Conservation (phyloP, 2,797 vertebrate genomes). For the Gymnothorax javanicus region DNA sequence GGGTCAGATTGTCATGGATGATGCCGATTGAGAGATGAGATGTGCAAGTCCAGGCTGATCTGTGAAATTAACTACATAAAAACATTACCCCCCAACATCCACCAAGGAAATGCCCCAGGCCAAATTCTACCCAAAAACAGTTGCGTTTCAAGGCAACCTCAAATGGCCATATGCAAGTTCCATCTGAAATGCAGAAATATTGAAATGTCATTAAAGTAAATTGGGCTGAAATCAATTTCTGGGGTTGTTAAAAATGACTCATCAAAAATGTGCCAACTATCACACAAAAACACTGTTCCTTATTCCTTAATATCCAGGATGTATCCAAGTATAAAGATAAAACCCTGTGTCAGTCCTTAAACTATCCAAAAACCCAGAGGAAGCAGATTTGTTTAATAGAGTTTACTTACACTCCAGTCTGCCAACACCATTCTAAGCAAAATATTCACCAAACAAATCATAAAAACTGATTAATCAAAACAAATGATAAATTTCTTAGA, state of each 20-base stretch:
- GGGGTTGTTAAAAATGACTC: neutral
- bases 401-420: neutral
- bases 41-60: neutral
- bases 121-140: too few relatives aligned
- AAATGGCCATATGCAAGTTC: too few relatives aligned
- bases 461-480: slow-evolving; percentile 33
- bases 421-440: neutral
- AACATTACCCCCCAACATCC: too few relatives aligned
- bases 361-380: neutral
- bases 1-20: slow-evolving; percentile 5
- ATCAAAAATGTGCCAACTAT: neutral
- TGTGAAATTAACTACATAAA: neutral
- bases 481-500: slow-evolving; percentile 34
- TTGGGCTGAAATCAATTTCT: neutral
- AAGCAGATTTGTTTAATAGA: neutral
- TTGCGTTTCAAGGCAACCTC: too few relatives aligned
- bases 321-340: neutral
- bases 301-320: neutral
- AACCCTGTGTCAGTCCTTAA: neutral
- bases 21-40: neutral
- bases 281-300: neutral
- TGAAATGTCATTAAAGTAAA: too few relatives aligned
- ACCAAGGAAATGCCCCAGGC: too few relatives aligned
- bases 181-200: too few relatives aligned
- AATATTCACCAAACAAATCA: slow-evolving; percentile 22